Evolutionary conservation across 2,113 vertebrate genomes (phyloP).

Genomic region (Cottus gobio): DNA sequence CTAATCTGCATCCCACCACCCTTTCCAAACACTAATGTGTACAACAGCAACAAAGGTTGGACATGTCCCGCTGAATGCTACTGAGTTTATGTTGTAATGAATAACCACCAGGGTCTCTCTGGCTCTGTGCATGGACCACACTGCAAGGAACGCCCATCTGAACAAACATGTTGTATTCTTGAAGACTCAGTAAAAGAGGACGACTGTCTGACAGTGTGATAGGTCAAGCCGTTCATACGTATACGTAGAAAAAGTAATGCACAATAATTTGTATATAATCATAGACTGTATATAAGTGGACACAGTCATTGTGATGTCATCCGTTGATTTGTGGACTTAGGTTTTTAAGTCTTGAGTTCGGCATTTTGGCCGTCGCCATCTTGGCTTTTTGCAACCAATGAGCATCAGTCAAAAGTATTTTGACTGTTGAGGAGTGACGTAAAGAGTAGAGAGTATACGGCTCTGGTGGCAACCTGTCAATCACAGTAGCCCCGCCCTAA

Average conservation of each 20-base stretch:
- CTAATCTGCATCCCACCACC: neutral
- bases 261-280: neutral
- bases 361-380: neutral
- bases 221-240: neutral
- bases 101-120: neutral
- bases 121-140: neutral
- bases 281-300: neutral
- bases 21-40: constrained; percentile 2
- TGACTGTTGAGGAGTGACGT: neutral
- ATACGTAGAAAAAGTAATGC: neutral
- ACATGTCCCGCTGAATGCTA: neutral
- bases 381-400: neutral
- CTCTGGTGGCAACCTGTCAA: neutral
- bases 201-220: neutral
- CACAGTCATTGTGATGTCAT: neutral
- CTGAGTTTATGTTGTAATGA: constrained; percentile 2
- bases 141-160: neutral
- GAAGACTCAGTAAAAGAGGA: neutral
- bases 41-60: neutral
- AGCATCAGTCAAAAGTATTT: neutral
- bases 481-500: no score
- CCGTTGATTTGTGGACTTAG: neutral
- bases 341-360: neutral
- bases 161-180: neutral
- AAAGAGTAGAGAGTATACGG: no score